Evolutionary conservation across 2,888 invertebrate genomes (phyloP), one percentile per base, ranked within the genome.

Genomic region (Nomada goodeniana): DNA sequence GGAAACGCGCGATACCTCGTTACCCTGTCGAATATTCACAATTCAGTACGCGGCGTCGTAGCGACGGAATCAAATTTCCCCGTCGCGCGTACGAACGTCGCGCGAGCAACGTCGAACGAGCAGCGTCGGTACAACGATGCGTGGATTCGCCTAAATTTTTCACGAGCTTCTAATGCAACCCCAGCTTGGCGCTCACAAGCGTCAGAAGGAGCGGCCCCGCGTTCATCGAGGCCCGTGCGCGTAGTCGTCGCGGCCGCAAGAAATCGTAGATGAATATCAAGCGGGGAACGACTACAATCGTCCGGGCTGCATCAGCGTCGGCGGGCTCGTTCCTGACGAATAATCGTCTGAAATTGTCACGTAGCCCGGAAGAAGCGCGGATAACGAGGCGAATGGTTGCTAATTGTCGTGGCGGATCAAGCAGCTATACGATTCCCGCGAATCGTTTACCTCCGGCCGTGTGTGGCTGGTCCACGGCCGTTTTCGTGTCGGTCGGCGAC

Each of bases 111-210:
- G 53, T 10, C 15, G 52, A n/a, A n/a, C 64, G 53, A 2, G 52
- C n/a, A 50, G 15, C 59, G 61, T 36, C 20, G 70, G 15, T 44
- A 20, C 44, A 26, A 29, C 42, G 52, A 1, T 36, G 10, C 63
- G 47, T 36, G 75, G 23, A 26, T 53, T 53, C 72, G 20, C 64
- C 64, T 77, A 70, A 69, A 79, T 79, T 77, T 70, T 79, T 79
- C 78, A 79, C 77, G 79, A 79, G 69, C 52, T 47, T 53, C 70
- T 78, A 78, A 80, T 80, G 65, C 50, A 57, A 26, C 68, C 59
- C 65, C 11, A 18, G 70, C 76, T 70, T 42, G 65, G 71, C 77
- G 78, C 77, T 80, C 67, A 57, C 78, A 44, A 26, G 36, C 77
- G 65, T n/a, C 1, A 15, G 36, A 23, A 18, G 13, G 59, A 7